Percentiles rank a stretch among this genome's conserved stretches.
Conservation (phyloP, 2,797 vertebrate species). For the Agapornis canus region DNA sequence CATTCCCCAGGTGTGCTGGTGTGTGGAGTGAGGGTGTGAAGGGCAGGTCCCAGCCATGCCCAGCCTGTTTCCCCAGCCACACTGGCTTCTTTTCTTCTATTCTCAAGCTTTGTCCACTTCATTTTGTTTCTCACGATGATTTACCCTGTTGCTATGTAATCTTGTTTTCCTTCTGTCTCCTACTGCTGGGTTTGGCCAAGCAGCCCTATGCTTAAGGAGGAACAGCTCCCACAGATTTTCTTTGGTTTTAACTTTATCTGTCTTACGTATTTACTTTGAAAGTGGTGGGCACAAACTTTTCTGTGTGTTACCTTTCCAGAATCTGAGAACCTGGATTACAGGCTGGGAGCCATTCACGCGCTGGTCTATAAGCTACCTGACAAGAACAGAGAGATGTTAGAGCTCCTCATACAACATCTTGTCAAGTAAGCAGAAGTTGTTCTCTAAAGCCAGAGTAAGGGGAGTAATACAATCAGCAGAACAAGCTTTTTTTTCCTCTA, state of each 20-base stretch:
- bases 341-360: conserved; percentile 91
- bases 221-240: not conserved
- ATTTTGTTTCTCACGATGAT: not conserved
- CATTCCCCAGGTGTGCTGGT: not conserved
- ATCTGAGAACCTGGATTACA: conserved; percentile 92
- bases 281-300: not conserved
- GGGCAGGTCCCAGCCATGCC: not conserved
- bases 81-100: not conserved
- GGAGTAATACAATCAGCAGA: not conserved
- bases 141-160: not conserved
- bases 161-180: not conserved
- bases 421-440: conserved; percentile 83
- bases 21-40: rapidly evolving
- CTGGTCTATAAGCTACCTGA: conserved; percentile 95
- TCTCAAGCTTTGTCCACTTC: not conserved
- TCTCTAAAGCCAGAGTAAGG: not conserved
- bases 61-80: not conserved
- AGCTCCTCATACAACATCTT: conserved; percentile 91
- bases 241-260: not conserved
- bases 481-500: not conserved
- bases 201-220: not conserved
- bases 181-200: not conserved
- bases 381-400: conserved; percentile 92
- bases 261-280: not conserved
- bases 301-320: conserved; percentile 76